A percentile compares a stretch with the other conserved stretches of the same genome.
phyloP scores from a whole-genome alignment of 2,888 invertebrate genomes.

The Drosophila paramelanica region DNA sequence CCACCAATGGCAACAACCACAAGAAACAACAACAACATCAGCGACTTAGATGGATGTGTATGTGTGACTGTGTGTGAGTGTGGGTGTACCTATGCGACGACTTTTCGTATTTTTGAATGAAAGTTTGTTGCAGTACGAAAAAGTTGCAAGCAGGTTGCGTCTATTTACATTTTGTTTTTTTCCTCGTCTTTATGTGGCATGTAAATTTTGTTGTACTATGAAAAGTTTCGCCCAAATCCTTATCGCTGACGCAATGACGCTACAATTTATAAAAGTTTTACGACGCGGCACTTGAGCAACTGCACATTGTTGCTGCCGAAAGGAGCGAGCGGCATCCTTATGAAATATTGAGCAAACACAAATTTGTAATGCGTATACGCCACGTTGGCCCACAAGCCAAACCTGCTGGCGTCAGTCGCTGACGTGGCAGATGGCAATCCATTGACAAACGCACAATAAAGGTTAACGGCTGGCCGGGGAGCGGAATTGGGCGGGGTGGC shows the following conservation, averaged over 20 bases:
- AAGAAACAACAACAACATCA: conserved; percentile 17
- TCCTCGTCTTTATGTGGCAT: conserved; percentile 1
- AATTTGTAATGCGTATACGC: conserved; percentile 46
- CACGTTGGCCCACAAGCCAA: conserved; percentile 15
- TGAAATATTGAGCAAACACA: conserved; percentile 45
- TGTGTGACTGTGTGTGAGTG: conserved; percentile 8
- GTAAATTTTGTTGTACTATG: conserved; percentile 2
- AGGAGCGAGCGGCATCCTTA: conserved; percentile 25
- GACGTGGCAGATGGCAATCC: conserved; percentile 13
- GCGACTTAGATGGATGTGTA: neutral
- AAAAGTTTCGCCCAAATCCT: conserved; percentile 30
- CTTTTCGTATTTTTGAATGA: conserved; percentile 9
- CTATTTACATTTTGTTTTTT: neutral
- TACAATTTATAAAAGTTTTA: conserved; percentile 70
- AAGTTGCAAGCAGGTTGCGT: conserved; percentile 20
- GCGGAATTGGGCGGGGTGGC: no score
- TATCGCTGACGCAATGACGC: conserved; percentile 53
- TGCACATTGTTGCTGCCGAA: conserved; percentile 51
- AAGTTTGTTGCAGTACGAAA: conserved; percentile 50
- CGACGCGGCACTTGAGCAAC: conserved; percentile 40
- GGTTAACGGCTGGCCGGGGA: conserved; percentile 15
- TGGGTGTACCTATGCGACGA: conserved; percentile 48
- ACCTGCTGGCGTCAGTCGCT: conserved; percentile 8
- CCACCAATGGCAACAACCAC: conserved; percentile 28
- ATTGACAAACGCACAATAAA: conserved; percentile 45